Percentiles rank a stretch among this genome's conserved stretches.
These are phyloP conservation scores for Clarias laeviceps DNA, from an alignment of 2,797 vertebrate species.

Conservation along the genomic window DNA sequence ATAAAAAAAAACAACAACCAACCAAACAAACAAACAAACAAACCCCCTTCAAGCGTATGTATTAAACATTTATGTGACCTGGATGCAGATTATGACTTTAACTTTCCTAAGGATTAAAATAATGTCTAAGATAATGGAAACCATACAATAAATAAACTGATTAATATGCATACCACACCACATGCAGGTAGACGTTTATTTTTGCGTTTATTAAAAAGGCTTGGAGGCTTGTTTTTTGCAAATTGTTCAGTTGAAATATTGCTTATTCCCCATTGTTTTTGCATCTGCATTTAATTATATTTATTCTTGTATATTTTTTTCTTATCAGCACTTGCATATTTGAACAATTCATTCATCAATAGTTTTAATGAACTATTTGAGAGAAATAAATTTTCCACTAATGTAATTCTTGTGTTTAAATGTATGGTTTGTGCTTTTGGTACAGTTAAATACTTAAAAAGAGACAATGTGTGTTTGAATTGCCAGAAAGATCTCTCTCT, in stretches of 20 bases:
- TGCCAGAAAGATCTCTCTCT: background rate
- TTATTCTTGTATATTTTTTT: slow-evolving; percentile 13
- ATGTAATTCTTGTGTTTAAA: background rate
- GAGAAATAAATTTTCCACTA: background rate
- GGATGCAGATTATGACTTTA: background rate
- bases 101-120: background rate
- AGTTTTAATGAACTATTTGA: slow-evolving; percentile 25
- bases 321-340: slow-evolving; percentile 47
- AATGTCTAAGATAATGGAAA: background rate
- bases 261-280: slow-evolving; percentile 25
- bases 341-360: slow-evolving; percentile 36
- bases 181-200: background rate
- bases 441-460: background rate
- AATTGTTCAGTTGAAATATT: slow-evolving; percentile 36
- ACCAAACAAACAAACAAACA: background rate
- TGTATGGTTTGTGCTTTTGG: background rate
- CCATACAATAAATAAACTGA: background rate
- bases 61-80: background rate
- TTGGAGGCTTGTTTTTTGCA: background rate
- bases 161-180: background rate
- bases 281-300: slow-evolving; percentile 49
- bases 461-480: background rate
- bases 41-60: background rate
- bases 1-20: background rate
- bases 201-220: background rate